Evolutionary conservation across 2,888 invertebrate species (phyloP).

Genomic region (Aphidius colemani): DNA sequence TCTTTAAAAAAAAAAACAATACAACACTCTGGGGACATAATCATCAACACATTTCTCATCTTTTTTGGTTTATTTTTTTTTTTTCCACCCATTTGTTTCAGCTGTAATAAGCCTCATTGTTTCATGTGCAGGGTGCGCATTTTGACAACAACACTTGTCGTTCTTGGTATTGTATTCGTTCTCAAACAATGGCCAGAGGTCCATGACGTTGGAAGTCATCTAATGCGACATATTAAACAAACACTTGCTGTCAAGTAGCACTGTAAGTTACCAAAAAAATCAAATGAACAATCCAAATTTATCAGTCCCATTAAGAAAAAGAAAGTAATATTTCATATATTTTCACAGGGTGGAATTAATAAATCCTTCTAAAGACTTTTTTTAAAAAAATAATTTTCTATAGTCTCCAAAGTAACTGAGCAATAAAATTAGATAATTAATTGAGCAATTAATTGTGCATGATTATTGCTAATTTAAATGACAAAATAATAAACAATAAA

Average conservation of each 20-base stretch:
- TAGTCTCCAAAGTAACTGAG: conserved; percentile 21
- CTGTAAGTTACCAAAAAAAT: conserved; percentile 44
- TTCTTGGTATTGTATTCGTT: conserved; percentile 81
- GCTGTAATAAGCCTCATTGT: conserved; percentile 61
- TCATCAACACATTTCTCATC: conserved; percentile 7
- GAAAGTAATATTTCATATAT: neutral
- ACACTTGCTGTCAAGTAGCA: conserved; percentile 74
- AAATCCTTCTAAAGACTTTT: conserved; percentile 38
- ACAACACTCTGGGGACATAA: conserved; percentile 7
- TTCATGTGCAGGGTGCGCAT: conserved; percentile 78
- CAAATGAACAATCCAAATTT: too few relatives aligned
- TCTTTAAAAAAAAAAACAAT: neutral
- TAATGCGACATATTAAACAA: conserved; percentile 78
- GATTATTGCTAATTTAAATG: neutral
- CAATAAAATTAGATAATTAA: conserved; percentile 21
- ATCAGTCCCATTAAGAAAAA: too few relatives aligned
- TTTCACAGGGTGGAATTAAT: conserved; percentile 35
- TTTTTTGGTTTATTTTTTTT: conserved; percentile 39
- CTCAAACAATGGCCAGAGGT: conserved; percentile 90
- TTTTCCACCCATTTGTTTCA: conserved; percentile 55
- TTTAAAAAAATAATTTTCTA: conserved; percentile 15
- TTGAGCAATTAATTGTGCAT: neutral
- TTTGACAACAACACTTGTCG: conserved; percentile 80
- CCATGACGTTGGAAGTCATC: conserved; percentile 79
- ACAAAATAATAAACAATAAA: neutral